Evolutionary conservation across 2,113 vertebrate species (phyloP), one percentile per base, ranked within the genome.

Genomic region (Burhinus bistriatus): DNA sequence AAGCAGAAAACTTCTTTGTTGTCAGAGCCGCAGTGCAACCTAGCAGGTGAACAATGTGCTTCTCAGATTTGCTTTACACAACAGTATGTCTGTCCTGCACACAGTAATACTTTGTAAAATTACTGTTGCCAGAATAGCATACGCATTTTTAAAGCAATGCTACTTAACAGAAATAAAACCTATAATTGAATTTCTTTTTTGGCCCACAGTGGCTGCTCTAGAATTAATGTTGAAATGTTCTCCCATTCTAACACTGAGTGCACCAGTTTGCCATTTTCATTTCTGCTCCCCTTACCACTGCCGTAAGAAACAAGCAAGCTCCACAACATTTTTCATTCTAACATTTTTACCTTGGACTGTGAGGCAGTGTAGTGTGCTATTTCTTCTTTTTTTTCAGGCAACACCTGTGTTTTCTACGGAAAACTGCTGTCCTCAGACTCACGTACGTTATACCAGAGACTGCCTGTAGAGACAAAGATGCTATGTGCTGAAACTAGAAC

Each of bases 1-100:
- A 91, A 95, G 91, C 94, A 93, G 78, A 82, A 95, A 83, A 82
- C 5, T 34, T 80, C 82, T 83, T 92, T 90, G 90, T 94, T 87
- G 81, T 89, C 73, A 87, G 89, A 82, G 73, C 58, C 49, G 73
- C 65, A 26, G 77, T 21, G 27, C 84, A 85, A 80, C 62, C 5
- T 1, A 40, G 77, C 62, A 90, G 83, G 72, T 78, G 83, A 94
- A 90, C 86, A 92, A 75, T 40, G 59, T 51, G 51, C 58, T 91
- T 29, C 83, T 85, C 66, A 42, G 61, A 27, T 95, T 76, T 85
- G 34, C 61, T 83, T 89, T 80, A 73, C 45, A 44, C 26, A 16
- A 72, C 52, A 26, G 8, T 70, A 72, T 16, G 47, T 76, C 65
- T n/a, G 89, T 91, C 44, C 65, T 61, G 36, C 47, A 42, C 36